Base-by-base conservation (phyloP, 2,888 invertebrate genomes). In the Drosophila eohydei region DNA sequence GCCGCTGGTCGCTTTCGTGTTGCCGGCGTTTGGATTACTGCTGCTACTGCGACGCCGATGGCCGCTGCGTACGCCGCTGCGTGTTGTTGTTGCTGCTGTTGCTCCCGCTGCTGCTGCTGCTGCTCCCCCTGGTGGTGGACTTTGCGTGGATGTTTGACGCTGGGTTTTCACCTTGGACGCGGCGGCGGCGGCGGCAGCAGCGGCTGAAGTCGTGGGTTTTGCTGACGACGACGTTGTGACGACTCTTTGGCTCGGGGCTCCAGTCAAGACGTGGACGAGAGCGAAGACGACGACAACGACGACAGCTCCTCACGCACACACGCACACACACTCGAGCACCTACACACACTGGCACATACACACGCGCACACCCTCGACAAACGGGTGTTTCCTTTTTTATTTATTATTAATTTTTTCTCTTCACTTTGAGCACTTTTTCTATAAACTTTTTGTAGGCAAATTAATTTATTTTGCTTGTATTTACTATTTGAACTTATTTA, bases 41-140 rank as follows among this genome's bases (percentile, higher is more conserved):
- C 88, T 88, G 87, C 87, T 89, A 86, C 89, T 89, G 88, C 89
- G 86, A 85, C 87, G 86, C 74, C 88, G 82, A 56, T 81, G 88
- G 69, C 83, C 84, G 80, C 82, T 88, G 50, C 85, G 76, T 58
- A 72, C 73, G 65, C 80, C 71, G 85, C 89, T 83, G 64, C 89
- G 88, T 81, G 83, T 76, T 71, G 72, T 9, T 36, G 59, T n/a
- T 54, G 59, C 50, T 68, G 78, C 52, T 67, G 63, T 51, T 56
- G 64, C 21, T 54, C 9, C 38, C 3, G 28, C n/a, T 12, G 4
- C 54, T 11, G 48, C 68, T 60, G 55, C 59, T 44, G 72, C 71
- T 36, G 64, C 55, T 59, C 67, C 76, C 40, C 38, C 61, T 44
- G 78, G 81, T 68, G 80, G 81, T 64, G 83, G 80, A 84, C 80